Percentiles rank a stretch among this genome's conserved stretches.
phyloP scores from a whole-genome alignment of 1,140 invertebrate genomes.

The Lepidurus couesii region DNA sequence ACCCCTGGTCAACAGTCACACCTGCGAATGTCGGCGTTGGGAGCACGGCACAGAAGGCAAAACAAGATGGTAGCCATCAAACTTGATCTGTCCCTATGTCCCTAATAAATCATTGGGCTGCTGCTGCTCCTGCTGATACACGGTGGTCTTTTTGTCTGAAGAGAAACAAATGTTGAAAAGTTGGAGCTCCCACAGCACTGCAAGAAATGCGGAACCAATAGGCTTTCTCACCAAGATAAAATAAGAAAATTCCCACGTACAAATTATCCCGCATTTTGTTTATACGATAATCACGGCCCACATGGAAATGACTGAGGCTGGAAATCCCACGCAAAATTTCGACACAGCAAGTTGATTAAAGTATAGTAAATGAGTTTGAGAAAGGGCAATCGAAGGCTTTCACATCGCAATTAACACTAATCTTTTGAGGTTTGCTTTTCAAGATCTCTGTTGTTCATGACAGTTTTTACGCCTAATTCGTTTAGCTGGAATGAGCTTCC shows the following conservation, averaged over 20 bases:
- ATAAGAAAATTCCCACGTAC: neutral
- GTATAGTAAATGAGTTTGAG: too few relatives aligned
- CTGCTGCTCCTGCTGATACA: neutral
- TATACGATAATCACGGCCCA: too few relatives aligned
- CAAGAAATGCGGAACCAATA: neutral
- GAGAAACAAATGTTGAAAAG: constrained; percentile 7
- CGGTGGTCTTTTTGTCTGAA: neutral
- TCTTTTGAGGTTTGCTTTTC: too few relatives aligned
- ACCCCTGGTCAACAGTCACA: neutral
- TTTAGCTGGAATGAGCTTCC: too few relatives aligned
- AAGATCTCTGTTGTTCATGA: too few relatives aligned
- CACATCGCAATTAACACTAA: too few relatives aligned
- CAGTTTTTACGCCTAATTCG: too few relatives aligned
- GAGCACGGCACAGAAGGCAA: neutral
- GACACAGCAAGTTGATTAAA: too few relatives aligned
- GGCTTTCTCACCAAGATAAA: neutral
- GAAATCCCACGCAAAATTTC: too few relatives aligned
- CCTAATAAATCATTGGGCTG: neutral
- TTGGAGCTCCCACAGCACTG: neutral
- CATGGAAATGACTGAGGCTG: too few relatives aligned
- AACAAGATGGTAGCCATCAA: neutral
- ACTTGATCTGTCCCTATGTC: neutral
- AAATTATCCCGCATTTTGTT: neutral
- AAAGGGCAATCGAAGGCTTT: too few relatives aligned
- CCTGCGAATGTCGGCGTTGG: neutral